Conservation (phyloP, 2,888 invertebrate genomes). For the Hylaea fasciaria region DNA sequence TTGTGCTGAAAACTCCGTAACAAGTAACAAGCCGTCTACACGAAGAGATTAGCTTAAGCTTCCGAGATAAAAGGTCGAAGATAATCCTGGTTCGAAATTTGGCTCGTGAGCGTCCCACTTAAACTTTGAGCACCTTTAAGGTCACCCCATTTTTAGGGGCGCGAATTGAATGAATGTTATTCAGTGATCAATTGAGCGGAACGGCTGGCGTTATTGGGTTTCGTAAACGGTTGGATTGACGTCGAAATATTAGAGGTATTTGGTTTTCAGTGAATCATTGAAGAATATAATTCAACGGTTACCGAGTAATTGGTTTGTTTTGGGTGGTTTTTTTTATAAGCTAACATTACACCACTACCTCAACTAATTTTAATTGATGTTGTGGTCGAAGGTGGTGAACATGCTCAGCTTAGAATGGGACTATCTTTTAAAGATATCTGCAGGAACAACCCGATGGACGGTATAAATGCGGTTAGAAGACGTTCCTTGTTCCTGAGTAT, state of each 20-base stretch:
- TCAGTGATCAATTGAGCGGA: constrained; percentile 28
- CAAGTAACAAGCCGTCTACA: constrained; percentile 32
- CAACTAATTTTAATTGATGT: too few species aligned
- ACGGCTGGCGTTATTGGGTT: constrained; percentile 27
- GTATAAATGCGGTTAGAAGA: too few species aligned
- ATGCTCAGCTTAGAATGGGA: too few species aligned
- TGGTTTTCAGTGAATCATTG: background rate
- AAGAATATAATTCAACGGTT: background rate
- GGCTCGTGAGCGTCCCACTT: constrained; percentile 14
- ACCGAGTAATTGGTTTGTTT: too few species aligned
- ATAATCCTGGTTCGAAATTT: constrained; percentile 28
- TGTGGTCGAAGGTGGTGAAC: too few species aligned
- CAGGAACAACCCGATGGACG: too few species aligned
- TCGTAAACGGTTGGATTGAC: constrained; percentile 22
- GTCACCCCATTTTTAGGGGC: constrained; percentile 24
- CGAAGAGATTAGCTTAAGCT: constrained; percentile 31
- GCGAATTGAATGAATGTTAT: constrained; percentile 27
- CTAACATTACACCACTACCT: too few species aligned
- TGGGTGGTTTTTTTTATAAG: too few species aligned
- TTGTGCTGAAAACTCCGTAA: constrained; percentile 29
- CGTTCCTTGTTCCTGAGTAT: too few species aligned
- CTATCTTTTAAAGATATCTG: too few species aligned
- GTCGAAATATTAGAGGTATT: constrained; percentile 1
- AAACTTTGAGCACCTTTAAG: constrained; percentile 26
- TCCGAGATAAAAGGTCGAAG: constrained; percentile 28